Conservation (phyloP, 1,140 invertebrate genomes). For the Hylaeus volcanicus region DNA sequence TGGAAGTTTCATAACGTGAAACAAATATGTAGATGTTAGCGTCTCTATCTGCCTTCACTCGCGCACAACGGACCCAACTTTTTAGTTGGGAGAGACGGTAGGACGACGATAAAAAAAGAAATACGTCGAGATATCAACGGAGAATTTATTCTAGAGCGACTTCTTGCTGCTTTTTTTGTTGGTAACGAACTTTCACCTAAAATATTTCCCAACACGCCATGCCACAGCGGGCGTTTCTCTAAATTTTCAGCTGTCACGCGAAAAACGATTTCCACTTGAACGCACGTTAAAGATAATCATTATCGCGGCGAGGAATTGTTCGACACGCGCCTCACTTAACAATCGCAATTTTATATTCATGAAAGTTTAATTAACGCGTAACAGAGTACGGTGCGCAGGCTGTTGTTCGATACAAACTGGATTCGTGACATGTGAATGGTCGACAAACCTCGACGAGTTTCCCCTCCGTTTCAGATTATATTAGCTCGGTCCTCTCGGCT, state of each 20-base stretch:
- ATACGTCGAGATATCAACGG: not conserved
- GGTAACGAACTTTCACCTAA: not conserved
- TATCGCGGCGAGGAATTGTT: conserved; percentile 36
- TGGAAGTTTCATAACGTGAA: not conserved
- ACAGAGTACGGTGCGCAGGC: conserved; percentile 3
- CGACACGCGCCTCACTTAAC: conserved; percentile 33
- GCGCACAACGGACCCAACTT: not conserved
- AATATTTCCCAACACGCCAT: conserved; percentile 1
- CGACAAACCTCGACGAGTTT: conserved; percentile 37
- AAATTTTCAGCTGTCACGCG: conserved; percentile 23
- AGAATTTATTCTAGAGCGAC: conserved; percentile 6
- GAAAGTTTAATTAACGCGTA: conserved; percentile 53
- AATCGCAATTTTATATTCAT: conserved; percentile 40
- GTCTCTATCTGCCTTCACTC: not conserved
- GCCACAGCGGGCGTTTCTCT: not conserved
- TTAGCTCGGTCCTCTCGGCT: conserved; percentile 33
- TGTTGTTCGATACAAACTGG: conserved; percentile 34
- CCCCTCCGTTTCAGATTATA: conserved; percentile 39
- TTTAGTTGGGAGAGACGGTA: not conserved
- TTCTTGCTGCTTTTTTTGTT: not conserved
- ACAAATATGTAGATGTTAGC: not conserved
- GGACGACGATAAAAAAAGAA: not conserved
- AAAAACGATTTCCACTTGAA: not conserved
- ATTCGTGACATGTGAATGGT: conserved; percentile 35
- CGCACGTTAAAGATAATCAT: conserved; percentile 21